Conservation (phyloP, 2,797 vertebrate species). For the Oreortyx pictus region DNA sequence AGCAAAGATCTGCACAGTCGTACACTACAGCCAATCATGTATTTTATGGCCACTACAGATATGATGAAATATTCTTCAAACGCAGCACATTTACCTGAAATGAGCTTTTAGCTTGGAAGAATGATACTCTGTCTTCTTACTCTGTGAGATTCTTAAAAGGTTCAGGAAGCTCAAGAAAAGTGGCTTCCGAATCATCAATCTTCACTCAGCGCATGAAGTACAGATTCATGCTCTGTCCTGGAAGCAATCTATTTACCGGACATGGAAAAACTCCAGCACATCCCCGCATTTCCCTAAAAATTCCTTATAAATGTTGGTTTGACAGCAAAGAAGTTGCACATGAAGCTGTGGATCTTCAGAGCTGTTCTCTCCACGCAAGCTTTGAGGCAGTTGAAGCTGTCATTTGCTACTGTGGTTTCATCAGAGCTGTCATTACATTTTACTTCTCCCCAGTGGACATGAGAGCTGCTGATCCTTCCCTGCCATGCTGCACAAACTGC, state of each 20-base stretch:
- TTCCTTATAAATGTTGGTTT: neutral
- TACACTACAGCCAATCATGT: neutral
- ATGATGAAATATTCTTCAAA: constrained; percentile 16
- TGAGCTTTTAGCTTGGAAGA: constrained; percentile 22
- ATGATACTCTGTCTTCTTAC: neutral
- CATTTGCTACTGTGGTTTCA: neutral
- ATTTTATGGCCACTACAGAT: neutral
- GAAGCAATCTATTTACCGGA: neutral
- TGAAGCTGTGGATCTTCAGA: neutral
- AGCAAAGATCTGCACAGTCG: neutral
- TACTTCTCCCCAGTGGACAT: neutral
- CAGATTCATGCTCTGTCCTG: neutral
- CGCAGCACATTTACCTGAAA: neutral
- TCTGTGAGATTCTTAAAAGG: neutral
- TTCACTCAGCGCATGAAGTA: neutral
- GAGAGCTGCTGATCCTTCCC: neutral
- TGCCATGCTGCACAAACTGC: neutral
- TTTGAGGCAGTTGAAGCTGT: neutral
- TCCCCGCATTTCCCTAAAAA: neutral
- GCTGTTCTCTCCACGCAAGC: neutral
- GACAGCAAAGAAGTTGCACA: accelerated
- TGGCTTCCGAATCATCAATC: neutral
- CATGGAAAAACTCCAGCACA: neutral
- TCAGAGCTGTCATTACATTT: neutral
- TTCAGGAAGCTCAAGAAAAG: neutral